Percentiles rank a stretch among this genome's conserved stretches.
phyloP scores from a whole-genome alignment of 2,113 vertebrate genomes.

The Spilogale gracilis region DNA sequence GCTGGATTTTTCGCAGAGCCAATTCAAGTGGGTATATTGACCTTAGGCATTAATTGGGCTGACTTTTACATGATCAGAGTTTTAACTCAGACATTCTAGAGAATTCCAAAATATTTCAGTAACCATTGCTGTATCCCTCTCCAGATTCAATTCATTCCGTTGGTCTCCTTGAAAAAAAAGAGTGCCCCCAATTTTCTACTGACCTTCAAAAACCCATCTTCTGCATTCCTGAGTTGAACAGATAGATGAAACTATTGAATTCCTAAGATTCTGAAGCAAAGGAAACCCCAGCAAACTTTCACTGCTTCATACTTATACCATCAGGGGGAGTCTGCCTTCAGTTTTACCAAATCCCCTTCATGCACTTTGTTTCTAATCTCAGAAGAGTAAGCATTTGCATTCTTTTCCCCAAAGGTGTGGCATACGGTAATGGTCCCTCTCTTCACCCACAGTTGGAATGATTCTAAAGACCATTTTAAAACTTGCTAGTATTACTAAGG shows the following conservation, averaged over 20 bases:
- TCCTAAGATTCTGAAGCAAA: constrained; percentile 25
- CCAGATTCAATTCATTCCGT: background rate
- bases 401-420: background rate
- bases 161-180: background rate
- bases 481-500: background rate
- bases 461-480: background rate
- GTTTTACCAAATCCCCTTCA: background rate
- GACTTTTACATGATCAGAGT: background rate
- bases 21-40: constrained; percentile 92
- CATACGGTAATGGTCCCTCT: background rate
- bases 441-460: background rate
- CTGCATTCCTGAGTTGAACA: background rate
- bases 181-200: background rate
- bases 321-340: background rate
- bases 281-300: background rate
- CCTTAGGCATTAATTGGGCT: background rate
- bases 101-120: background rate
- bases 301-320: background rate
- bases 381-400: background rate
- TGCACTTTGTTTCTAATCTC: constrained; percentile 5
- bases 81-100: background rate
- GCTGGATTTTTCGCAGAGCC: constrained; percentile 97
- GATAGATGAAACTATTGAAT: background rate
- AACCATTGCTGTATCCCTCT: background rate
- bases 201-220: background rate